Percentiles rank a stretch among this genome's conserved stretches.
phyloP scores from a whole-genome alignment of 1,140 invertebrate species.

The Euura lappo region DNA sequence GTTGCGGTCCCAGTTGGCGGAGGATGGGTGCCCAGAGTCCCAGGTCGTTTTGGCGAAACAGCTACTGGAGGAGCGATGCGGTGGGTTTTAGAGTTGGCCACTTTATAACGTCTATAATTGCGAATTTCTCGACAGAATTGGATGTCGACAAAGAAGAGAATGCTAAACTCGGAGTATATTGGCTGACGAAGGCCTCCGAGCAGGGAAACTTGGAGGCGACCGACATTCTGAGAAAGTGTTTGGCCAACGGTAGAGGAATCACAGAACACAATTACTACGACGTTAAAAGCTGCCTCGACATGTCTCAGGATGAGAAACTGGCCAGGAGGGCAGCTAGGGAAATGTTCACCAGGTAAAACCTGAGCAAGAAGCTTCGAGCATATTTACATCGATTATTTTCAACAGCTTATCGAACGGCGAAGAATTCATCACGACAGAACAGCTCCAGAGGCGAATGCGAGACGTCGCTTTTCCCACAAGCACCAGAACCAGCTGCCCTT shows the following conservation, averaged over 20 bases:
- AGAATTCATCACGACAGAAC: conserved; percentile 83
- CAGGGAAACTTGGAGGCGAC: conserved; percentile 89
- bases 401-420: conserved; percentile 80
- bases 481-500: conserved; percentile 28
- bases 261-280: conserved; percentile 82
- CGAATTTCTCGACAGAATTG: conserved; percentile 49
- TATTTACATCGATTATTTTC: conserved; percentile 16
- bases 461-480: conserved; percentile 60
- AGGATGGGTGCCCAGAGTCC: conserved; percentile 82
- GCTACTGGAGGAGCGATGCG: conserved; percentile 72
- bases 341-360: conserved; percentile 76
- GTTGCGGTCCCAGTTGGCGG: conserved; percentile 74
- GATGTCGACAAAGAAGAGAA: conserved; percentile 68
- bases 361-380: conserved; percentile 8
- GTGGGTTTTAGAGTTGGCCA: conserved; percentile 56
- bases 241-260: conserved; percentile 78
- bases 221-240: conserved; percentile 78
- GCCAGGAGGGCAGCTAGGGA: conserved; percentile 83
- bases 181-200: conserved; percentile 88
- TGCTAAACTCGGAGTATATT: conserved; percentile 77
- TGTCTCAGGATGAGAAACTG: conserved; percentile 84
- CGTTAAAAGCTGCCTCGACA: conserved; percentile 81
- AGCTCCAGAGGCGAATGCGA: conserved; percentile 72
- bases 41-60: conserved; percentile 81
- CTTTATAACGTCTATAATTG: background rate